Conservation (phyloP, 53 echinoderm and acorn worm species). For the Antedon mediterranea region DNA sequence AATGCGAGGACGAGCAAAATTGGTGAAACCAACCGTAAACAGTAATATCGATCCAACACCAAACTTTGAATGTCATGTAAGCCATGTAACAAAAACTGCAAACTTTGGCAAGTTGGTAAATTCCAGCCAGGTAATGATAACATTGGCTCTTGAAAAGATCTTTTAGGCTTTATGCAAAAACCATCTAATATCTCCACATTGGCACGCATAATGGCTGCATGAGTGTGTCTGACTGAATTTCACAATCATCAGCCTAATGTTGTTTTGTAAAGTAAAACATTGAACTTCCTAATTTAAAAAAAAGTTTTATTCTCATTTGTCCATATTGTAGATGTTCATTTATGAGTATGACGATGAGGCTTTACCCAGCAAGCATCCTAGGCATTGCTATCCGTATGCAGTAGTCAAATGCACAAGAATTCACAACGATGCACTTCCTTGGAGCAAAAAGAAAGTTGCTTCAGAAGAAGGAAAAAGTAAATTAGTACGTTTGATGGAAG, state of each 20-base stretch:
- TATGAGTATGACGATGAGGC: slow-evolving; percentile 28
- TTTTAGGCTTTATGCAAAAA: not conserved
- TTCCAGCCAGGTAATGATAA: slow-evolving; percentile 22
- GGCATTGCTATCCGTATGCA: slow-evolving; percentile 39
- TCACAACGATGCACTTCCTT: not conserved
- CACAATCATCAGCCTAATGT: too few relatives aligned
- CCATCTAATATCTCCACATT: not conserved
- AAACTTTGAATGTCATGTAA: slow-evolving; percentile 15
- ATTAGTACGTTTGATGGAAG: not conserved
- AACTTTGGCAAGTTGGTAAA: slow-evolving; percentile 9
- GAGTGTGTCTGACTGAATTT: too few relatives aligned
- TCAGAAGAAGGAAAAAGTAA: not conserved
- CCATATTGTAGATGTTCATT: slow-evolving; percentile 20
- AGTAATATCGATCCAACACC: slow-evolving; percentile 12
- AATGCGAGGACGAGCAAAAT: not conserved
- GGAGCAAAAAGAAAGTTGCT: not conserved
- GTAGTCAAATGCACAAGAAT: not conserved
- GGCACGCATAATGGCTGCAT: too few relatives aligned
- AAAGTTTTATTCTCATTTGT: too few relatives aligned
- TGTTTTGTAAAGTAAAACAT: too few relatives aligned
- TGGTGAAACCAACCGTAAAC: too few relatives aligned
- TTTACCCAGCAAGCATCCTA: slow-evolving; percentile 19
- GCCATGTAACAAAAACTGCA: not conserved
- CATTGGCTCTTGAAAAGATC: not conserved
- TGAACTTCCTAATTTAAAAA: too few relatives aligned